Percentiles rank a stretch among this genome's conserved stretches.
phyloP scores from a whole-genome alignment of 2,113 vertebrate species.

The Crotalus viridis region DNA sequence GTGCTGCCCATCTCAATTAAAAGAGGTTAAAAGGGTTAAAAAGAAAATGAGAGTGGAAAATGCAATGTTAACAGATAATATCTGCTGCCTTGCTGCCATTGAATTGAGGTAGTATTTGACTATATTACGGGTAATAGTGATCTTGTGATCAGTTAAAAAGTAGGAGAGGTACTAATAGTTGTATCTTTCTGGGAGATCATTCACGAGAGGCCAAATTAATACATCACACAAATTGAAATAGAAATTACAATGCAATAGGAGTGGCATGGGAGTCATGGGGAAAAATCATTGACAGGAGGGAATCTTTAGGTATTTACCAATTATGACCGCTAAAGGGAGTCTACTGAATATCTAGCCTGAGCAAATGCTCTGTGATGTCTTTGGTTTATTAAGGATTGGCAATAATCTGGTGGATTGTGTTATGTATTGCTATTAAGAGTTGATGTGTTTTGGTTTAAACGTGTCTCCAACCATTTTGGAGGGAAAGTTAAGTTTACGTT shows the following conservation, averaged over 20 bases:
- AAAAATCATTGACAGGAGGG: background rate
- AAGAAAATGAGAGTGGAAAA: background rate
- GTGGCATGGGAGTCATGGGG: background rate
- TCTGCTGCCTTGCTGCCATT: background rate
- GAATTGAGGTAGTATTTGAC: background rate
- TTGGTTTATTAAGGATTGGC: background rate
- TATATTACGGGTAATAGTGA: background rate
- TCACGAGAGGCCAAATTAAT: background rate
- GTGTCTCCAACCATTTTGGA: too few species aligned
- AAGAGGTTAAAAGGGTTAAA: background rate
- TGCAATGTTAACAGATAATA: background rate
- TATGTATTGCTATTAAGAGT: too few species aligned
- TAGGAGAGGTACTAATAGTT: background rate
- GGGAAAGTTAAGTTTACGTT: too few species aligned
- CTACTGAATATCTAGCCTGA: background rate
- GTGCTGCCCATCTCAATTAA: background rate
- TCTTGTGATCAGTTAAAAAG: background rate
- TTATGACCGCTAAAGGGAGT: background rate
- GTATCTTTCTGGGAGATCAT: background rate
- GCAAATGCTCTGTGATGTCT: background rate
- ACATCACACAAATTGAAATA: background rate
- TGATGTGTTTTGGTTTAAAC: too few species aligned
- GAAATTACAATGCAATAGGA: background rate
- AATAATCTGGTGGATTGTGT: background rate
- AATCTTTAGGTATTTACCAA: background rate